These are phyloP conservation scores for Drosophila sp. DNA, from an alignment of 1,140 invertebrate species.

Conservation along the genomic window DNA sequence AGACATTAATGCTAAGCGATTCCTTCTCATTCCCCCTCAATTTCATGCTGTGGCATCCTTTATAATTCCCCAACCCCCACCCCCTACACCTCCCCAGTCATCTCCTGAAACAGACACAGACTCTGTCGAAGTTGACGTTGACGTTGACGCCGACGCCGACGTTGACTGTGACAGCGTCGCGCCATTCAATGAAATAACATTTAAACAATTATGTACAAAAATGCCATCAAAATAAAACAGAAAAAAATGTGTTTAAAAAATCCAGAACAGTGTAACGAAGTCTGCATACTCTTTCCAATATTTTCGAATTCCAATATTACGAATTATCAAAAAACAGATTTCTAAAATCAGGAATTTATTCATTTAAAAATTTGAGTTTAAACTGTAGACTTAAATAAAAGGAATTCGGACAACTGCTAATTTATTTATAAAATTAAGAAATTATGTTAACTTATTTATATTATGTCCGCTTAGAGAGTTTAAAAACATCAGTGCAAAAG, in stretches of 20 bases:
- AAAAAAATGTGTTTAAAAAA: background rate
- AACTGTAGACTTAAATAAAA: no score
- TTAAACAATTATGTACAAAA: constrained; percentile 68
- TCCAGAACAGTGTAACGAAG: background rate
- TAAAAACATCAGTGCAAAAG: no score
- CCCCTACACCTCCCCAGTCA: background rate
- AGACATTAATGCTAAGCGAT: constrained; percentile 80
- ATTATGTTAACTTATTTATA: no score
- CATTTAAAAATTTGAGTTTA: no score
- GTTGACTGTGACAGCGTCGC: constrained; percentile 47
- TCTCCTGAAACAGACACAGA: constrained; percentile 23
- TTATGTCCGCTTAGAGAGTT: no score
- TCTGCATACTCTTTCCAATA: background rate
- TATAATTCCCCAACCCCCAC: background rate
- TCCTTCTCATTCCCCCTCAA: constrained; percentile 13
- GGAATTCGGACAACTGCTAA: no score
- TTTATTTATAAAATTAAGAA: no score
- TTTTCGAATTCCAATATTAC: no score
- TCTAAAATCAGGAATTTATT: no score
- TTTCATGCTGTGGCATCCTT: constrained; percentile 10
- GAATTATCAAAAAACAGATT: no score
- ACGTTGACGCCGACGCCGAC: constrained; percentile 28
- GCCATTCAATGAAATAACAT: constrained; percentile 75
- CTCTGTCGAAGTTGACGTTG: constrained; percentile 19
- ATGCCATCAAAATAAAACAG: background rate